Evolutionary conservation across 2,113 vertebrate species (phyloP).

Genomic region (Dromiciops gliroides): DNA sequence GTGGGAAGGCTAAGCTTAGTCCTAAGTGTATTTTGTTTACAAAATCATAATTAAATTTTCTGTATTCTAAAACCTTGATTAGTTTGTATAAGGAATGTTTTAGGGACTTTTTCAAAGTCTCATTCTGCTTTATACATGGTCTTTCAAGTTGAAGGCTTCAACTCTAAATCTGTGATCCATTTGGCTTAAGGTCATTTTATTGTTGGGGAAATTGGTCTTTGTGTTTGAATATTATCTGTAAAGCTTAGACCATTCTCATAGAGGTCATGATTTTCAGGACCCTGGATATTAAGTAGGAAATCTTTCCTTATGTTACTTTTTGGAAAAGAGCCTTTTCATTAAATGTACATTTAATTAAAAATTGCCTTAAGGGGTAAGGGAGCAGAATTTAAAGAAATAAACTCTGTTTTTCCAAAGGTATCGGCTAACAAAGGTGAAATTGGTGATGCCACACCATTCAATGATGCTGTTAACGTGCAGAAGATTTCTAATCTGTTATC

Average conservation of each 20-base stretch:
- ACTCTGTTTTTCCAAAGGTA: constrained; percentile 85
- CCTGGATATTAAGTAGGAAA: constrained; percentile 49
- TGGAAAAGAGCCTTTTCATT: background rate
- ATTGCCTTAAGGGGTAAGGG: constrained; percentile 10
- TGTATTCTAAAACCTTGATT: background rate
- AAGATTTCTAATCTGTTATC: constrained; percentile 98
- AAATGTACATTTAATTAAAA: background rate
- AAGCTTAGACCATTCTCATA: constrained; percentile 36
- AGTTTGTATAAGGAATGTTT: background rate
- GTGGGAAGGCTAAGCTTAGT: background rate
- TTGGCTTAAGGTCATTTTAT: background rate
- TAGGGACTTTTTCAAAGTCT: background rate
- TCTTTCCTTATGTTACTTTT: background rate
- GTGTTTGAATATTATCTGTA: constrained; percentile 17
- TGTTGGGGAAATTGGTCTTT: constrained; percentile 34
- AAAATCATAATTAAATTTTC: background rate
- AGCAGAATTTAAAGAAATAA: constrained; percentile 23
- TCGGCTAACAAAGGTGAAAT: constrained; percentile 99
- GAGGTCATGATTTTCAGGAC: constrained; percentile 6
- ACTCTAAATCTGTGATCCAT: background rate
- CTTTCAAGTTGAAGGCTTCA: background rate
- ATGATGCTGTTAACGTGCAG: constrained; percentile 98
- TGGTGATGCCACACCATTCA: constrained; percentile 97
- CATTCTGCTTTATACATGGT: background rate
- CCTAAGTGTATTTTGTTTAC: background rate